phyloP scores from a whole-genome alignment of 2,797 vertebrate species.

The Pteropus rufus region DNA sequence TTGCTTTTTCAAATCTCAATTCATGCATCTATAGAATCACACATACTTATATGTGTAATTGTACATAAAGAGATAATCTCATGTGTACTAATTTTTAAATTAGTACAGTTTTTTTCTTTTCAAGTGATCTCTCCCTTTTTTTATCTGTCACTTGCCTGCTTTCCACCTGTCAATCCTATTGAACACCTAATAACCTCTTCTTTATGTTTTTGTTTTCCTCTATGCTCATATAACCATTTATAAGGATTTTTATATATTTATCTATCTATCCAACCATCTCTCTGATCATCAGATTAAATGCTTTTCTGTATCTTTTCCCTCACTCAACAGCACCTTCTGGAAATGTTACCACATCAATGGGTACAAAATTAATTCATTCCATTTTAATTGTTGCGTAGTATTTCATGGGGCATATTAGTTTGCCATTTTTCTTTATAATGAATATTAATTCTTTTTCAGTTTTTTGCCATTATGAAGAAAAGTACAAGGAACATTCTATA shows the following conservation, averaged over 20 bases:
- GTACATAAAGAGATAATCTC: background rate
- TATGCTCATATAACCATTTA: background rate
- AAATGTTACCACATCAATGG: background rate
- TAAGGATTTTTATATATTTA: background rate
- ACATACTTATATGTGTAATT: background rate
- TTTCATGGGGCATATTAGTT: background rate
- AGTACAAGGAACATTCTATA: background rate
- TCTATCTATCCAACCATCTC: background rate
- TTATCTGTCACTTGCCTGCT: background rate
- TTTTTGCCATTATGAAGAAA: background rate
- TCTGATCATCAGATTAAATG: background rate
- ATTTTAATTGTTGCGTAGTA: background rate
- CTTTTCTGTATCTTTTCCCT: background rate
- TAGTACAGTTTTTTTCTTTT: background rate
- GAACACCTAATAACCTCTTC: background rate
- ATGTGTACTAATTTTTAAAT: background rate
- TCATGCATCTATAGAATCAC: background rate
- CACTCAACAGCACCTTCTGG: background rate
- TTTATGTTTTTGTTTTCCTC: background rate
- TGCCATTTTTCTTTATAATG: background rate
- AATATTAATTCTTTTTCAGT: background rate
- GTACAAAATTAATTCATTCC: background rate
- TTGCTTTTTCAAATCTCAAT: background rate
- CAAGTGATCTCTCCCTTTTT: background rate
- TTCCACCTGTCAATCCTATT: background rate